Evolutionary conservation across 2,888 invertebrate species (phyloP), one percentile per base, ranked within the genome.

Genomic region (Rhimphoctona megacephalus): DNA sequence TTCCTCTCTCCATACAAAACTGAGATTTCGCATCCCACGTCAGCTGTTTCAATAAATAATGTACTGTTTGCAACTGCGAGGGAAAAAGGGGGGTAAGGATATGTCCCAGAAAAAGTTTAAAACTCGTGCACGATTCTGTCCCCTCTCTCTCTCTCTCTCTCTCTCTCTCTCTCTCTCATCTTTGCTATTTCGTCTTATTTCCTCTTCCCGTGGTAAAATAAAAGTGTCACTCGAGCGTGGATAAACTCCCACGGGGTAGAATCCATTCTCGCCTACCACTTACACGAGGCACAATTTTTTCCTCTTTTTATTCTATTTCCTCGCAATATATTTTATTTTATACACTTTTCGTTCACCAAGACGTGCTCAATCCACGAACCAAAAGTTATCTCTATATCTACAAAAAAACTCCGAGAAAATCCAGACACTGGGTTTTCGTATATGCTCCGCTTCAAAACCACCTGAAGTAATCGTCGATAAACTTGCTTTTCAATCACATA

Each of bases 1-100:
- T 43, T 46, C 25, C 22, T 49, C 52, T 57, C 22, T 25, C 22
- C n/a, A 77, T 36, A 52, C 74, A 67, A 46, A 2, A 22, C 61
- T 87, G 80, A 70, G 81, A 85, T 81, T 85, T 85, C 54, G 74
- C 84, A 80, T 72, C 83, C 49, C 73, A 67, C 79, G 80, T 85
- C 87, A 85, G 82, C 82, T 87, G 87, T 79, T 87, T 83, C 83
- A 49, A 87, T 85, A 87, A 87, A 85, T 83, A 87, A 87, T 87
- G 83, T 83, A 49, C 81, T 76, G n/a, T 77, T 54, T 36, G 76
- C 30, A 54, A 72, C 72, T 25, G 39, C 72, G 33, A 70, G 49
- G 25, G 69, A 25, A 39, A 64, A 17, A 54, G 64, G 64, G 73
- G 33, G 49, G 36, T 1, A 46, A 14, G 66, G n/a, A 73, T 73